Base-by-base conservation (phyloP, 2,797 vertebrate species). In the Mormyrops attenuatus region DNA sequence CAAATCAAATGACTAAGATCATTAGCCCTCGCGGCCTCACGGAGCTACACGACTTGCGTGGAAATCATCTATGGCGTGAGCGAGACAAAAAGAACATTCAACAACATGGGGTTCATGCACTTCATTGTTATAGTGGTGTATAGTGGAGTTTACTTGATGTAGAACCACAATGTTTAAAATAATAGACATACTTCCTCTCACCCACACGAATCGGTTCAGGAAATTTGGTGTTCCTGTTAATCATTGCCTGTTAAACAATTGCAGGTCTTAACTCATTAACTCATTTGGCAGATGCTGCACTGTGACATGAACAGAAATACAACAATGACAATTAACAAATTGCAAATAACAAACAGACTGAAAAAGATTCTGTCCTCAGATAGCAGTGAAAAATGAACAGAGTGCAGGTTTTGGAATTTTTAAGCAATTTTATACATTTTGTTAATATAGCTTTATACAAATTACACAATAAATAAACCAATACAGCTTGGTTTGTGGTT, bases 1-100 rank as follows among this genome's bases (percentile, higher is more conserved):
- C 90, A 95, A 98, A 98, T 98, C 98, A 96, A 93, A 96, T 50
- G 90, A 96, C 0, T 95, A 97, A 97, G 95, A 96, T 96, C 97
- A 97, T 97, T 97, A 97, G 96, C 96, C 96, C 95, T 96, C 90
- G 89, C 52, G 30, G 87, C 47, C 90, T 95, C 95, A 96, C 96
- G 95, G 96, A 96, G 96, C 95, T 95, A 94, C 95, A 95, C 92
- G 91, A 66, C 77, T 63, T 66, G 87, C 17, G 49, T 84, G 73
- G 77, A 85, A 88, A 80, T 84, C n/a, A 47, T 77, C 52, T 88
- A 20, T 80, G 26, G 41, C 11, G 44, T 34, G 41, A 44, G 52
- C 4, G 3, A 77, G 66, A 89, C 49, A 89, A 89, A 89, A 57
- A n/a, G 34, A 44, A n/a, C 15, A 57, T 49, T 52, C 73, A 20